phyloP scores from a whole-genome alignment of 2,797 vertebrate genomes.

The Muscicapa comitata region DNA sequence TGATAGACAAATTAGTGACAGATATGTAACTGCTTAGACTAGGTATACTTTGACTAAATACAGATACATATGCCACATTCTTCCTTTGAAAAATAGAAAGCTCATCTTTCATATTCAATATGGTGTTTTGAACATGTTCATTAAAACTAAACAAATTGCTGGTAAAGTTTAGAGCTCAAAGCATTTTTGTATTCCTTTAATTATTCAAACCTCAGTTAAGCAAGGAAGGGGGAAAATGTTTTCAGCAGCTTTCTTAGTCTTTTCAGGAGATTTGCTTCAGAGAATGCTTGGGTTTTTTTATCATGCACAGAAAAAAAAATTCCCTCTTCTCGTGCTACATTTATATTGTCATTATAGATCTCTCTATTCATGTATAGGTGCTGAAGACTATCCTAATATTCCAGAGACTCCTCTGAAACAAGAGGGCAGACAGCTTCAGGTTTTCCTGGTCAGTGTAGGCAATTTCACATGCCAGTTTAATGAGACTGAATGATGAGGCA shows the following conservation, averaged over 20 bases:
- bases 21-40: not conserved
- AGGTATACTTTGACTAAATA: not conserved
- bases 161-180: not conserved
- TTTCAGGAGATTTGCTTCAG: not conserved
- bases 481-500: not conserved
- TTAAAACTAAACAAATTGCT: not conserved
- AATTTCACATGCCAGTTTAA: slow-evolving; percentile 6
- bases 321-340: not conserved
- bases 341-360: not conserved
- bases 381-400: not conserved
- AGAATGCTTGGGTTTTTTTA: not conserved
- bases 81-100: not conserved
- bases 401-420: not conserved
- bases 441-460: not conserved
- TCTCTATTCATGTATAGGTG: not conserved
- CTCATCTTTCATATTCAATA: not conserved
- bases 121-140: not conserved
- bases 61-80: not conserved
- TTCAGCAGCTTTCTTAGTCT: not conserved
- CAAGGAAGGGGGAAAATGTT: not conserved
- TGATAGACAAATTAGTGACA: not conserved
- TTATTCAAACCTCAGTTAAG: not conserved
- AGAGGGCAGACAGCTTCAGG: not conserved
- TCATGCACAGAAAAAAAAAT: not conserved
- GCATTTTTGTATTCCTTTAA: not conserved